These are phyloP conservation scores for Chamaea fasciata DNA, from an alignment of 2,113 vertebrate species.

Conservation along the genomic window DNA sequence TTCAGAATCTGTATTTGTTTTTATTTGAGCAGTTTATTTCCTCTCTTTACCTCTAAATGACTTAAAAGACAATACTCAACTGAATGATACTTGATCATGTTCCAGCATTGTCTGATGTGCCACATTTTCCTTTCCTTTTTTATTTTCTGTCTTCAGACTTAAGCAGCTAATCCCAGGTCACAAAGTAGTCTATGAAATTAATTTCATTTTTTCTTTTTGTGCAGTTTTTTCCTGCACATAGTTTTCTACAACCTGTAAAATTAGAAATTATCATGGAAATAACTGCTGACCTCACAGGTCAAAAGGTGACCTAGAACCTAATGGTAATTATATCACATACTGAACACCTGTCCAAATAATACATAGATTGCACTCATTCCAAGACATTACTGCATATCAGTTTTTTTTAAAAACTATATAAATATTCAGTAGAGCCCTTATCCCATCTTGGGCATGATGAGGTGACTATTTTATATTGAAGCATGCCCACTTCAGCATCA, in stretches of 20 bases:
- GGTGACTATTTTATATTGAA: neutral
- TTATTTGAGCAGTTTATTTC: neutral
- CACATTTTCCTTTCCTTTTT: neutral
- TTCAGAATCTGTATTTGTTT: neutral
- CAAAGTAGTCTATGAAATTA: neutral
- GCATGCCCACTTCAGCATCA: neutral
- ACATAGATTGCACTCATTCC: neutral
- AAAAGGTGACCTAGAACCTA: constrained; percentile 13
- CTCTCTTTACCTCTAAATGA: neutral
- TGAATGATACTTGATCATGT: neutral
- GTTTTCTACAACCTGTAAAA: neutral
- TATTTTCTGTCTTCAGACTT: neutral
- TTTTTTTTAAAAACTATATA: neutral
- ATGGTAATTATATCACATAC: neutral
- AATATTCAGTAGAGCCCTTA: neutral
- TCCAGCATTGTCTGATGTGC: neutral
- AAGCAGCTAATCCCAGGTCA: neutral
- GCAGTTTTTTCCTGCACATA: neutral
- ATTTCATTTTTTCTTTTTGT: neutral
- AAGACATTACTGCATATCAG: neutral
- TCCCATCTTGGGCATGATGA: neutral
- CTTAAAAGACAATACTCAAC: neutral
- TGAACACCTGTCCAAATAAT: neutral
- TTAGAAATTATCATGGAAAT: neutral
- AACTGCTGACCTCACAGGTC: neutral